Evolutionary conservation across 2,797 vertebrate genomes (phyloP).

Genomic region (Novumbra hubbsi): DNA sequence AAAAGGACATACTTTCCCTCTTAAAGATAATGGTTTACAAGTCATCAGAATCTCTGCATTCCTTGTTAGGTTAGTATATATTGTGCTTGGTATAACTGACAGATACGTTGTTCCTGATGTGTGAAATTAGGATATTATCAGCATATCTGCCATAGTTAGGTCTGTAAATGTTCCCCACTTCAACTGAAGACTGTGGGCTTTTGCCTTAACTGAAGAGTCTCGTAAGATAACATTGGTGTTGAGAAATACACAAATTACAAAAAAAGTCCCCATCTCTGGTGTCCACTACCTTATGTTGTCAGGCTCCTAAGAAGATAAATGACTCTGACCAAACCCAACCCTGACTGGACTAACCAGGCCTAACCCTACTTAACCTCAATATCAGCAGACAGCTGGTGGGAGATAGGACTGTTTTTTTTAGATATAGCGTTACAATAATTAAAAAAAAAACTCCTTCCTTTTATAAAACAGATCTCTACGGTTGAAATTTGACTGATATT

Average conservation of each 20-base stretch:
- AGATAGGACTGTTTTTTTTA: neutral
- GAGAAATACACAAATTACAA: too few relatives aligned
- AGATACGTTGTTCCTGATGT: neutral
- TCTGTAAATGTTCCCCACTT: too few relatives aligned
- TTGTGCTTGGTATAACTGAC: neutral
- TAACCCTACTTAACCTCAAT: neutral
- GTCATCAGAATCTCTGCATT: neutral
- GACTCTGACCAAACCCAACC: neutral
- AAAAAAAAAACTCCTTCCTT: neutral
- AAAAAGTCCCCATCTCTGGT: too few relatives aligned
- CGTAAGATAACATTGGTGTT: too few relatives aligned
- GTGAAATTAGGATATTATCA: neutral
- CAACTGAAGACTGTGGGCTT: too few relatives aligned
- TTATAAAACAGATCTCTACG: neutral
- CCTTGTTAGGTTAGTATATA: neutral
- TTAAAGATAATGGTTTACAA: neutral
- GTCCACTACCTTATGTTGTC: neutral
- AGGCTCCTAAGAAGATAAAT: neutral
- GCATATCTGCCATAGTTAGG: neutral
- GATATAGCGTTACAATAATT: neutral
- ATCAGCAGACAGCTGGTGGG: neutral
- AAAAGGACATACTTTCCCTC: neutral
- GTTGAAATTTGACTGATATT: slow-evolving; percentile 7
- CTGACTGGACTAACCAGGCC: neutral
- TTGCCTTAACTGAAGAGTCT: too few relatives aligned